Evolutionary conservation across 2,888 invertebrate genomes (phyloP), one percentile per base, ranked within the genome.

Genomic region (Cyaniris semiargus): DNA sequence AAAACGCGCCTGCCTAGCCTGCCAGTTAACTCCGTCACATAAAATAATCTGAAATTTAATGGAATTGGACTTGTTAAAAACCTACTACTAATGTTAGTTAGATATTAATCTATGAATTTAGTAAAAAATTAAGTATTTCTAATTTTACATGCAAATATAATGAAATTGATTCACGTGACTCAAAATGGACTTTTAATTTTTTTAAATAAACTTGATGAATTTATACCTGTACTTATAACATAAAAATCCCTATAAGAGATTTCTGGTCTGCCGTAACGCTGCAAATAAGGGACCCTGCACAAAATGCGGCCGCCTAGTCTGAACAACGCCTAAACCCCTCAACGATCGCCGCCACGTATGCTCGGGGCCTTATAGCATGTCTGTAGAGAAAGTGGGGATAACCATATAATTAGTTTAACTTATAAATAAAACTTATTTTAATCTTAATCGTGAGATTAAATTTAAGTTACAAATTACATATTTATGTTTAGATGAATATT

Each of bases 381-480:
- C 89, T 89, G 89, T 85, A 87, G 89, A 85, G 89, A 83, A 89
- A 89, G 86, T 84, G 88, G 84, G 86, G 81, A 84, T 80, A 85
- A 83, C 66, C 66, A 66, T 66, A 66, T 83, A 80, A 83, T 85
- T 85, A 86, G 84, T 85, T 83, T 83, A 84, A 82, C 81, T 83
- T 80, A 81, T 80, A 81, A 80, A 80, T 74, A 74, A 74, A 53
- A 7, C 53, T 72, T 44, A 44, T 31, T 44, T 44, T 72, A 72
- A 38, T 38, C 13, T 48, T 38, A 72, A 53, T 48, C 15, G 15
- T 27, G 23, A 48, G 53, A 74, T 48, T 15, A 72, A 72, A 21
- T 38, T 48, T 23, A 27, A 38, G 15, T 27, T 74, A 71, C 8
- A 71, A 21, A 44, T 71, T 44, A 27, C 27, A 15, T 15, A 66